Conservation (phyloP, 2,797 vertebrate genomes). For the Sebastes steindachneri region DNA sequence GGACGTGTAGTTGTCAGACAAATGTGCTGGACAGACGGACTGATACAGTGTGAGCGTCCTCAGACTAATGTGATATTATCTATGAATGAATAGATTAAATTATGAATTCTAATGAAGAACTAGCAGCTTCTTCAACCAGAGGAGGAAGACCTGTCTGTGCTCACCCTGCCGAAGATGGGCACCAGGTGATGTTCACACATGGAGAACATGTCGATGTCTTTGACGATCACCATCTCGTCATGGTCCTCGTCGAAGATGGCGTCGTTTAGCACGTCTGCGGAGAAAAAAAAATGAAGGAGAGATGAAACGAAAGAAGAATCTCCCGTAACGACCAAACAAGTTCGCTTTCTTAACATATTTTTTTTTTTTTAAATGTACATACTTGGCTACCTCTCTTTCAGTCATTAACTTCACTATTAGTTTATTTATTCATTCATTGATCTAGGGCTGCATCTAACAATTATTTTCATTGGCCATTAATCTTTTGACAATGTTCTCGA, state of each 20-base stretch:
- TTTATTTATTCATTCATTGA: neutral
- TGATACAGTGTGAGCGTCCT: neutral
- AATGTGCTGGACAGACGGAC: neutral
- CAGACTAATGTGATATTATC: neutral
- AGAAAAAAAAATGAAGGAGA: conserved; percentile 29
- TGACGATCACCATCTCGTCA: conserved; percentile 99
- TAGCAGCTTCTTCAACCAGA: neutral
- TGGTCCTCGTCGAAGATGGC: conserved; percentile 99
- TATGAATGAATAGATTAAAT: neutral
- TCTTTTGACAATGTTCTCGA: too few relatives aligned
- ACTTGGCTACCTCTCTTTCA: neutral
- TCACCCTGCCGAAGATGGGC: conserved; percentile 97
- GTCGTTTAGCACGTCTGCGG: conserved; percentile 93
- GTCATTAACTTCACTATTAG: neutral
- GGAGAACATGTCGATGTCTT: conserved; percentile 99
- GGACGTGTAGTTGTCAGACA: neutral
- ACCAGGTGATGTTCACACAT: conserved; percentile 99
- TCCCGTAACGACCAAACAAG: neutral
- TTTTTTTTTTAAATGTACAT: neutral
- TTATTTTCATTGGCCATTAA: too few relatives aligned
- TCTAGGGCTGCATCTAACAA: too few relatives aligned
- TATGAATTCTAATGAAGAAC: neutral
- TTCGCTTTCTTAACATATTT: too few relatives aligned
- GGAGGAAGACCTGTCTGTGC: neutral
- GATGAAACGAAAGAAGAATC: neutral